A percentile compares a stretch with the other conserved stretches of the same genome.
Conservation (phyloP, 2,113 vertebrate genomes). For the Callipepla squamata region DNA sequence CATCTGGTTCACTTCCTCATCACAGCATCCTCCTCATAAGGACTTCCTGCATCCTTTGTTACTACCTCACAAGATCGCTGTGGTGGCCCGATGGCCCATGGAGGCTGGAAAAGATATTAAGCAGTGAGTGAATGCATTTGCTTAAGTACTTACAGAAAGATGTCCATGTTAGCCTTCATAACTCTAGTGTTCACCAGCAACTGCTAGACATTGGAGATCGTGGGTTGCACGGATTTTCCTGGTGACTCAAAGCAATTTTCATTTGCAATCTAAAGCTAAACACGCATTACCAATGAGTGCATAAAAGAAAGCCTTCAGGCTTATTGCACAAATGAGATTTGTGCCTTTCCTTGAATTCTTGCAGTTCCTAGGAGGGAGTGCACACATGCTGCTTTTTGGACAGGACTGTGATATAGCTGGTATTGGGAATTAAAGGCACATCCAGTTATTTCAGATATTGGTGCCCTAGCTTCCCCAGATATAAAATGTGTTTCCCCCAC, state of each 20-base stretch:
- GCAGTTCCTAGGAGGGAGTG: background rate
- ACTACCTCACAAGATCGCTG: background rate
- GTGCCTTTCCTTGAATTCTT: background rate
- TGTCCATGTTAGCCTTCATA: rapidly evolving
- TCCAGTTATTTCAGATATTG: background rate
- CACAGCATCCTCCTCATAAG: conserved; percentile 15
- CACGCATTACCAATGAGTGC: background rate
- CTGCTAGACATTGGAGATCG: rapidly evolving
- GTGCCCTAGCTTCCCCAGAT: background rate
- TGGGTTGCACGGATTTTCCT: background rate
- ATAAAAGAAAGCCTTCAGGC: background rate
- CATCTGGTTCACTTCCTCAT: conserved; percentile 28
- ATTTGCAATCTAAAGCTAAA: background rate
- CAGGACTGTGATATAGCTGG: background rate
- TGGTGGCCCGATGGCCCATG: background rate
- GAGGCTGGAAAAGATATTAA: conserved; percentile 44
- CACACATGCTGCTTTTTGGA: background rate
- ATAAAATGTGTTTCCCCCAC: background rate
- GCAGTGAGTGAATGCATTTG: background rate
- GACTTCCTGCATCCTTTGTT: conserved; percentile 51
- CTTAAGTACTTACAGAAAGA: background rate
- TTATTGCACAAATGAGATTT: conserved; percentile 5
- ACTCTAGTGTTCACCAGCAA: background rate
- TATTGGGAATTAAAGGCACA: background rate
- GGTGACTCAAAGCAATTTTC: conserved; percentile 43